phyloP scores from a whole-genome alignment of 2,888 invertebrate species.

The Altica lythri region DNA sequence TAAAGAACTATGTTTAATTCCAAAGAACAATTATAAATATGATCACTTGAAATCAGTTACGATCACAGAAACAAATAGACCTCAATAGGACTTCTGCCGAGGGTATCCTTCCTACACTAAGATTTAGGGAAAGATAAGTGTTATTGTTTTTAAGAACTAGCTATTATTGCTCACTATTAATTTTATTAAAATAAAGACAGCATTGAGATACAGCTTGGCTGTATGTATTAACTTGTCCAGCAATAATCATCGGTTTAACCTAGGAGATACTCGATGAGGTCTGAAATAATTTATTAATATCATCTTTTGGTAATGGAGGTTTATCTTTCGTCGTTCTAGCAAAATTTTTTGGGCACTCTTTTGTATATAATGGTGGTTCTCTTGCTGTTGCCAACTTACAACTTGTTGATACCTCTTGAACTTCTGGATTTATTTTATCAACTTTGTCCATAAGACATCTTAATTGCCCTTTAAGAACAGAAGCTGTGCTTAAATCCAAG shows the following conservation, averaged over 20 bases:
- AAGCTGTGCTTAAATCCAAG: conserved; percentile 75
- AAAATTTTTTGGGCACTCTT: conserved; percentile 89
- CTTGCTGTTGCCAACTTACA: conserved; percentile 91
- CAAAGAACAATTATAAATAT: too few relatives aligned
- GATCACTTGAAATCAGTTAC: too few relatives aligned
- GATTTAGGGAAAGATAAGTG: too few relatives aligned
- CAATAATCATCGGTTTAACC: conserved; percentile 89
- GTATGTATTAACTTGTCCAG: conserved; percentile 94
- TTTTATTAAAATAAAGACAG: too few relatives aligned
- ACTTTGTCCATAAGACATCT: conserved; percentile 95
- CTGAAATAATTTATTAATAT: conserved; percentile 92
- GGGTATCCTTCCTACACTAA: too few relatives aligned
- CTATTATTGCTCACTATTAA: too few relatives aligned
- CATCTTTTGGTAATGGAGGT: conserved; percentile 90
- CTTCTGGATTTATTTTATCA: conserved; percentile 94
- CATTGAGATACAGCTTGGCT: conserved; percentile 95
- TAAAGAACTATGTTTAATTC: too few relatives aligned
- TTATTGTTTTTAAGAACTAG: too few relatives aligned
- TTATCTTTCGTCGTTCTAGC: conserved; percentile 89
- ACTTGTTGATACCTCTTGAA: conserved; percentile 93
- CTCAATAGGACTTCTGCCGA: too few relatives aligned
- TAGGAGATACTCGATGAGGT: conserved; percentile 86
- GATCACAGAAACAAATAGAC: too few relatives aligned
- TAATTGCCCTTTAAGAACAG: conserved; percentile 80
- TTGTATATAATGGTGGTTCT: conserved; percentile 86